A percentile compares a stretch with the other conserved stretches of the same genome.
Evolutionary conservation across 2,113 vertebrate species (phyloP).

Genomic region (Oncorhynchus keta): DNA sequence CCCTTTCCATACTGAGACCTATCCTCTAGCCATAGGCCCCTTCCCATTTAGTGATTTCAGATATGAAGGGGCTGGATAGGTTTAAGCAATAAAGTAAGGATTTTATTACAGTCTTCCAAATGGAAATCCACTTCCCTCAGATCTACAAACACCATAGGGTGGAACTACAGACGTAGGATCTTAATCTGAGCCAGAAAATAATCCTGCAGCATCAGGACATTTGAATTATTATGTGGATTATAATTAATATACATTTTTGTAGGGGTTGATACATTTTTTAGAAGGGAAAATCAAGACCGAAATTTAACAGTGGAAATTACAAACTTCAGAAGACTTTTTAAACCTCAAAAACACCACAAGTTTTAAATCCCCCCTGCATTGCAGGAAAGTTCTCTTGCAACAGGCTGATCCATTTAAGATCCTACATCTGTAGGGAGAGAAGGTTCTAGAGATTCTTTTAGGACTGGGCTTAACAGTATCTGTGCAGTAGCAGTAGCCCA

Average conservation of each 20-base stretch:
- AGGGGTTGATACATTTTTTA: too few relatives aligned
- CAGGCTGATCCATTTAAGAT: too few relatives aligned
- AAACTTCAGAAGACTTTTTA: too few relatives aligned
- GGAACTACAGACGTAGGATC: background rate
- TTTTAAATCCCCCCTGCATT: too few relatives aligned
- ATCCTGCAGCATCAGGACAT: too few relatives aligned
- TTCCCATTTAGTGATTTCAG: background rate
- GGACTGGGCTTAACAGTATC: background rate
- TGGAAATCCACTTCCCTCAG: background rate
- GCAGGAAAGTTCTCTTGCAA: too few relatives aligned
- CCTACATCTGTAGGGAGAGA: background rate
- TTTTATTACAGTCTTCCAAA: background rate
- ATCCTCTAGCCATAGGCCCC: background rate
- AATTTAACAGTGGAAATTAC: too few relatives aligned
- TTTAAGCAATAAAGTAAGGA: background rate
- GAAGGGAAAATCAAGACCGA: too few relatives aligned
- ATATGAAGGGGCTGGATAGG: background rate
- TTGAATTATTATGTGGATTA: too few relatives aligned
- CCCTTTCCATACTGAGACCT: conserved; percentile 12
- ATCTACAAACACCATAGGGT: background rate
- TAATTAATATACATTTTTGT: too few relatives aligned
- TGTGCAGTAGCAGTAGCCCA: background rate
- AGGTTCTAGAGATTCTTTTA: background rate
- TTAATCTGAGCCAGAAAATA: too few relatives aligned
- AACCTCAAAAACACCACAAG: too few relatives aligned